Base-by-base conservation (phyloP, 2,113 vertebrate genomes). In the Proteles cristata region DNA sequence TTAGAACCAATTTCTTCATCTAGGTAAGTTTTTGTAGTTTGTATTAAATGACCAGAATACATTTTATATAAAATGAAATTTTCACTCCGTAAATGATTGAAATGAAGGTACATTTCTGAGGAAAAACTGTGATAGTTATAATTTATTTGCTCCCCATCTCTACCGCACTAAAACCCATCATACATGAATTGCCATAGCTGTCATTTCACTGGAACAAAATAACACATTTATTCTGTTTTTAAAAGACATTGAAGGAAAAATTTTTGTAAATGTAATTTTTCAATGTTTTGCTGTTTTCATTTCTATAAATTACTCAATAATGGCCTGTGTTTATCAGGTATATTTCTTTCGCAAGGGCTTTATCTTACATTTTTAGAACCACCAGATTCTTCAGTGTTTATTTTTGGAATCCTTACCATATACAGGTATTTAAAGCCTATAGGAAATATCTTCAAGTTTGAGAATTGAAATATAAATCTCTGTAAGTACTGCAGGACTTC, bases 141-240 rank as follows among this genome's bases (percentile, higher is more conserved):
- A 55, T 74, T 94, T 63, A 50, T 53, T 88, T 85, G 58, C 25
- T 84, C 61, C 71, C 11, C 79, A n/a, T 85, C 53, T 68, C 0
- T 92, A 77, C 66, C 33, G 48, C 58, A 23, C 63, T 39, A 10
- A 66, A 97, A 95, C 63, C 39, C 28, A 53, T 71, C 96, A 45
- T n/a, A 76, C 12, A n/a, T 26, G 73, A 84, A 48, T 89, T 95
- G 23, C 8, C 69, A 50, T 79, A 96, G 87, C 93, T 88, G 86
- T 86, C 9, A 43, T 80, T 84, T 73, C 82, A n/a, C 86, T 97
- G 39, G 31, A 97, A 92, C 86, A 98, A 91, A 83, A 14, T 96
- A 68, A 43, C 0, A 4, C 35, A 65, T 26, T 33, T 87, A 48
- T 43, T 48, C 3, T 88, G 1, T 81, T 96, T 94, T 96, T 90